Evolutionary conservation across 2,113 vertebrate genomes (phyloP).

Genomic region (Cyprinus carpio): DNA sequence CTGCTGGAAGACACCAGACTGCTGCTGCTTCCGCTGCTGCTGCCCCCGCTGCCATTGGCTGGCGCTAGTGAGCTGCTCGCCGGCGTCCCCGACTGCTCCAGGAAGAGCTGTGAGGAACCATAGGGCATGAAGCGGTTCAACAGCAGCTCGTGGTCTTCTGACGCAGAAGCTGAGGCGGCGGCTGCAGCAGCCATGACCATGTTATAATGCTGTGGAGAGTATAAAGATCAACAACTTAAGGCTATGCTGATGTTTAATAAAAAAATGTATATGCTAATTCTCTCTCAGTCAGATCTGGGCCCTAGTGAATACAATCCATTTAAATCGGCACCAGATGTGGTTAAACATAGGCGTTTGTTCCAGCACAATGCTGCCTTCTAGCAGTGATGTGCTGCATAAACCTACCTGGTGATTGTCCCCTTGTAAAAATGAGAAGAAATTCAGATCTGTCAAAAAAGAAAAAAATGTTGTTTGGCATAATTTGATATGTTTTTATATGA

Average conservation of each 20-base stretch:
- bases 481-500: not conserved
- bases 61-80: slow-evolving; percentile 81
- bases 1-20: slow-evolving; percentile 95
- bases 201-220: slow-evolving; percentile 86
- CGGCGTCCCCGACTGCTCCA: slow-evolving; percentile 88
- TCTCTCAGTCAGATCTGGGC: not conserved
- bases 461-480: slow-evolving; percentile 26
- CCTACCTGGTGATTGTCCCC: slow-evolving; percentile 98
- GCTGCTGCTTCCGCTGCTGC: slow-evolving; percentile 94
- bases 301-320: not conserved
- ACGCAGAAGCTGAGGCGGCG: slow-evolving; percentile 83
- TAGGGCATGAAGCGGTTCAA: slow-evolving; percentile 92
- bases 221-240: not conserved
- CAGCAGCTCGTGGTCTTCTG: slow-evolving; percentile 94
- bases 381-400: not conserved
- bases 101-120: slow-evolving; percentile 90
- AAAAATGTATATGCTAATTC: too few species aligned
- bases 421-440: slow-evolving; percentile 98
- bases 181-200: slow-evolving; percentile 93
- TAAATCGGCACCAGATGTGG: not conserved
- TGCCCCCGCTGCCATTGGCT: slow-evolving; percentile 78
- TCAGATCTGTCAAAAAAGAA: slow-evolving; percentile 81
- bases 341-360: not conserved
- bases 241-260: too few species aligned
- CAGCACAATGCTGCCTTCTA: slow-evolving; percentile 16